phyloP scores from a whole-genome alignment of 2,888 invertebrate genomes.

The Hydrotaea cyrtoneurina region DNA sequence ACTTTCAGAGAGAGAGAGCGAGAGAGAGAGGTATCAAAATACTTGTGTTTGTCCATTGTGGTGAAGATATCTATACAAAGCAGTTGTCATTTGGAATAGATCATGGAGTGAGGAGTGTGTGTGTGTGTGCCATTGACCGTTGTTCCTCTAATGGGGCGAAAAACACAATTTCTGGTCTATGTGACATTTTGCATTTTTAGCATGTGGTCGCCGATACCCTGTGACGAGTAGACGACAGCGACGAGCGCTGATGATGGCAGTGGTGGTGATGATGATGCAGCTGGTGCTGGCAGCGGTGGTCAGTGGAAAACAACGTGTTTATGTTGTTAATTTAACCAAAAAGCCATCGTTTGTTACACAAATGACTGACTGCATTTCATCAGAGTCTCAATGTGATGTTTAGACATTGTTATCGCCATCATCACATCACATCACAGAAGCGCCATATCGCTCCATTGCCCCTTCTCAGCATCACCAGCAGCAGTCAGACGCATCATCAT shows the following conservation, averaged over 20 bases:
- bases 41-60: neutral
- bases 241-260: neutral
- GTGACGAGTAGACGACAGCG: neutral
- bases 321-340: constrained; percentile 65
- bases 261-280: neutral
- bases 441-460: neutral
- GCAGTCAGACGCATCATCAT: constrained; percentile 9
- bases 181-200: constrained; percentile 52
- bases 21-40: too few relatives aligned
- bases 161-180: constrained; percentile 58
- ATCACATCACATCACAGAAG: neutral
- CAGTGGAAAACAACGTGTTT: constrained; percentile 59
- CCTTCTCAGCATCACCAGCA: neutral
- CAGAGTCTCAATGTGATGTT: constrained; percentile 29
- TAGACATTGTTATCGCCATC: constrained; percentile 44
- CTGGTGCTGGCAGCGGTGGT: constrained; percentile 27
- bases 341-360: constrained; percentile 34
- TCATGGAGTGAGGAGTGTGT: too few relatives aligned
- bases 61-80: neutral
- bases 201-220: constrained; percentile 10
- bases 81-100: constrained; percentile 6
- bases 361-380: constrained; percentile 49
- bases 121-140: neutral
- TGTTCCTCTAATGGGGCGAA: constrained; percentile 22
- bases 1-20: too few relatives aligned